Percentiles rank a stretch among this genome's conserved stretches.
These are phyloP conservation scores for Pogonocherus hispidulus DNA, from an alignment of 2,888 invertebrate species.

Conservation along the genomic window DNA sequence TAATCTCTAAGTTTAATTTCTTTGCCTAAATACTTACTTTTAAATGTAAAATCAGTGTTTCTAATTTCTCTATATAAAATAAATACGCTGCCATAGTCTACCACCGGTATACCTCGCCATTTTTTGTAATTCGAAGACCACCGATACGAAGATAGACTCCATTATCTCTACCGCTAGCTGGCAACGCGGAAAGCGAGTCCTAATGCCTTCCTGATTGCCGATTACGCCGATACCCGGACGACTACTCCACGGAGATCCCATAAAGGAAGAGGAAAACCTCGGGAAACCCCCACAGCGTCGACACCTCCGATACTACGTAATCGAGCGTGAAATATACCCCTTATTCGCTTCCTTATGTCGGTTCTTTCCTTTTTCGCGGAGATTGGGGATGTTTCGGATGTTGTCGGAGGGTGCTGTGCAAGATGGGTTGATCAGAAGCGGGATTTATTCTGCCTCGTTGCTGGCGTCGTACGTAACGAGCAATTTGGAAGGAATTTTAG, in stretches of 20 bases:
- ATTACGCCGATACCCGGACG: slow-evolving; percentile 36
- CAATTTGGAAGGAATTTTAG: too few relatives aligned
- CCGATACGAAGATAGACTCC: too few relatives aligned
- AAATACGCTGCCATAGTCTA: too few relatives aligned
- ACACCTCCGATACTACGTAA: slow-evolving; percentile 25
- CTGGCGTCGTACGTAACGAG: too few relatives aligned
- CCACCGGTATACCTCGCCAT: too few relatives aligned
- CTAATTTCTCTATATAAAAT: too few relatives aligned
- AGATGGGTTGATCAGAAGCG: not conserved
- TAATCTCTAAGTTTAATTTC: too few relatives aligned
- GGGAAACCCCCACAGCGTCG: slow-evolving; percentile 11
- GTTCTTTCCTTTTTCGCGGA: not conserved
- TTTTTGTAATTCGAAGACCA: too few relatives aligned
- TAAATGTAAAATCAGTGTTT: too few relatives aligned
- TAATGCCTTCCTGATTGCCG: slow-evolving; percentile 36
- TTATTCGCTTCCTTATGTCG: slow-evolving; percentile 17
- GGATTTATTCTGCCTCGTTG: not conserved
- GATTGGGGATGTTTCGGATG: slow-evolving; percentile 4
- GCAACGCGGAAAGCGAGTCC: not conserved
- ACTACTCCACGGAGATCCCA: slow-evolving; percentile 14
- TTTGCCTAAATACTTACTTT: too few relatives aligned
- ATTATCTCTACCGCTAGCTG: not conserved
- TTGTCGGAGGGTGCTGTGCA: not conserved
- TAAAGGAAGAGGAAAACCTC: not conserved
- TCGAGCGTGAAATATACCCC: slow-evolving; percentile 28